Conservation (phyloP, 2,797 vertebrate species). For the Pangasius djambal region DNA sequence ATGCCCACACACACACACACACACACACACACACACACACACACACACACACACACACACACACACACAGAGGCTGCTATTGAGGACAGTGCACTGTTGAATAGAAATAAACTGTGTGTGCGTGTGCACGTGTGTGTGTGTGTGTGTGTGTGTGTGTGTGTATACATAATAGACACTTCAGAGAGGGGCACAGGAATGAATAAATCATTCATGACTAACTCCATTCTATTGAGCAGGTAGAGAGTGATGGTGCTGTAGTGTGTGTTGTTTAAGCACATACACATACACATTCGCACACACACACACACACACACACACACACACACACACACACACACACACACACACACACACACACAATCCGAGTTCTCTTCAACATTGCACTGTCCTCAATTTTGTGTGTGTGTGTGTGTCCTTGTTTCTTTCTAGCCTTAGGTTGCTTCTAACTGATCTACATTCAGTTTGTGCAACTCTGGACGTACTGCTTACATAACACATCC, state of each 20-base stretch:
- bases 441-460: constrained; percentile 45
- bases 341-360: constrained; percentile 11
- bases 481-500: constrained; percentile 51
- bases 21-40: background rate
- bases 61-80: background rate
- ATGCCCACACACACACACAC: background rate
- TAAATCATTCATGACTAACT: background rate
- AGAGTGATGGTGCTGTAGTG: background rate
- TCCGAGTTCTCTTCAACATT: background rate
- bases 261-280: too few species aligned
- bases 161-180: background rate
- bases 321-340: background rate
- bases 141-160: constrained; percentile 25
- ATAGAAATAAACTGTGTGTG: background rate
- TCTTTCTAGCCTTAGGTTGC: constrained; percentile 9
- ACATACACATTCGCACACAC: too few species aligned
- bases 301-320: too few species aligned
- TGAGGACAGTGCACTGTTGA: background rate
- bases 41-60: background rate
- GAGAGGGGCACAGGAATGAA: background rate
- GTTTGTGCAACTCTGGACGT: constrained; percentile 25
- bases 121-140: constrained; percentile 6
- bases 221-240: background rate
- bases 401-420: background rate
- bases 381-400: background rate